A percentile compares a stretch with the other conserved stretches of the same genome.
phyloP scores from a whole-genome alignment of 2,888 invertebrate species.

The Dynastes hyllus region DNA sequence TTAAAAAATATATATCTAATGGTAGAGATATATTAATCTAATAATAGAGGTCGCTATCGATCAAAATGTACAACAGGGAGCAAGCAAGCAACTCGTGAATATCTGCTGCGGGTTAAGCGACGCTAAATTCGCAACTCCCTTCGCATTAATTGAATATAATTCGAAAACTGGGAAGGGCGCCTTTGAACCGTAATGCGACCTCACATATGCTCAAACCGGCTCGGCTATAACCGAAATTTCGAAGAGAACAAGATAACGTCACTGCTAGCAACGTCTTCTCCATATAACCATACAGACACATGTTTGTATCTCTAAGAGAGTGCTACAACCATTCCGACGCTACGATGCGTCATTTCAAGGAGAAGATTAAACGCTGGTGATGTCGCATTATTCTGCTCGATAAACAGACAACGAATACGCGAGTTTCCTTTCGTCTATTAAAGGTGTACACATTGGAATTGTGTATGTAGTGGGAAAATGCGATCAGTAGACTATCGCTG shows the following conservation, averaged over 20 bases:
- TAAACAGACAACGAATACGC: not conserved
- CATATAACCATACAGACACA: not conserved
- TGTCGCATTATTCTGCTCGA: slow-evolving; percentile 37
- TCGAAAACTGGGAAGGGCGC: slow-evolving; percentile 23
- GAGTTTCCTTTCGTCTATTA: slow-evolving; percentile 21
- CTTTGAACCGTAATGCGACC: slow-evolving; percentile 17
- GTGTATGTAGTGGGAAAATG: not conserved
- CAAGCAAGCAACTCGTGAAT: not conserved
- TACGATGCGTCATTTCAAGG: slow-evolving; percentile 19
- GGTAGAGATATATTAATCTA: not conserved
- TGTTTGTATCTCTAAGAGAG: slow-evolving; percentile 9
- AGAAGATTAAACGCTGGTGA: slow-evolving; percentile 22
- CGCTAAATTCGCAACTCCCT: slow-evolving; percentile 13
- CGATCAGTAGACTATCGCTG: not conserved
- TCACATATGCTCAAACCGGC: slow-evolving; percentile 19
- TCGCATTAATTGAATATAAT: slow-evolving; percentile 38
- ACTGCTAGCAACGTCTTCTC: slow-evolving; percentile 22
- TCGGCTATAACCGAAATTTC: slow-evolving; percentile 8
- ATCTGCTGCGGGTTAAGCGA: not conserved
- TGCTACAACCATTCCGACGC: slow-evolving; percentile 7
- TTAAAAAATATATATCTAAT: no score
- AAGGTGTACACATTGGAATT: not conserved
- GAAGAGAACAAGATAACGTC: slow-evolving; percentile 18
- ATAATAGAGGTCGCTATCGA: not conserved
- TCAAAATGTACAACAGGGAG: not conserved